phyloP scores from a whole-genome alignment of 2,888 invertebrate species.

The Antheraea assamensis region DNA sequence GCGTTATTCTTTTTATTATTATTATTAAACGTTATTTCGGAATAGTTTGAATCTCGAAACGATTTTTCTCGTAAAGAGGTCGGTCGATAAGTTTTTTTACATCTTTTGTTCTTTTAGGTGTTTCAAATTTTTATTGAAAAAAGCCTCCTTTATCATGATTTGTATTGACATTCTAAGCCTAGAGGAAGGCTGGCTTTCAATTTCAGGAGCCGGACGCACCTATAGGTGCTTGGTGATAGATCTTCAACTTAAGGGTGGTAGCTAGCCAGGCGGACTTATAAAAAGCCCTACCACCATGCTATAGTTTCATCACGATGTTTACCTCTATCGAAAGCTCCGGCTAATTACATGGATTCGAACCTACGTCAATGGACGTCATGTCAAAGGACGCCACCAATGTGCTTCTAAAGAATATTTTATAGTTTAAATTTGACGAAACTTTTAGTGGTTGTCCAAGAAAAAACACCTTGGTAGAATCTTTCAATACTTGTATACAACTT shows the following conservation, averaged over 20 bases:
- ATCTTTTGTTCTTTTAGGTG: background rate
- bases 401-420: too few relatives aligned
- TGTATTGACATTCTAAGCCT: background rate
- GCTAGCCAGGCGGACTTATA: background rate
- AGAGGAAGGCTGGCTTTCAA: background rate
- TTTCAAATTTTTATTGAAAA: background rate
- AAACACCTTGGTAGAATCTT: too few relatives aligned
- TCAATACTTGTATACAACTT: too few relatives aligned
- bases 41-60: background rate
- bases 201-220: background rate
- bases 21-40: background rate
- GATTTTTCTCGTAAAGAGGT: background rate
- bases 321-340: too few relatives aligned
- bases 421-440: too few relatives aligned
- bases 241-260: too few relatives aligned
- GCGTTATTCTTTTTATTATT: constrained; percentile 1
- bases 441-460: too few relatives aligned
- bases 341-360: too few relatives aligned
- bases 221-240: background rate
- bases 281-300: background rate
- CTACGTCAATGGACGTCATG: too few relatives aligned
- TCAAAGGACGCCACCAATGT: too few relatives aligned
- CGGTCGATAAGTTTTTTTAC: background rate
- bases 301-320: background rate
- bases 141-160: background rate